A percentile compares a stretch with the other conserved stretches of the same genome.
These are phyloP conservation scores for Gasterosteus nipponicus DNA, from an alignment of 2,113 vertebrate species.

Conservation along the genomic window DNA sequence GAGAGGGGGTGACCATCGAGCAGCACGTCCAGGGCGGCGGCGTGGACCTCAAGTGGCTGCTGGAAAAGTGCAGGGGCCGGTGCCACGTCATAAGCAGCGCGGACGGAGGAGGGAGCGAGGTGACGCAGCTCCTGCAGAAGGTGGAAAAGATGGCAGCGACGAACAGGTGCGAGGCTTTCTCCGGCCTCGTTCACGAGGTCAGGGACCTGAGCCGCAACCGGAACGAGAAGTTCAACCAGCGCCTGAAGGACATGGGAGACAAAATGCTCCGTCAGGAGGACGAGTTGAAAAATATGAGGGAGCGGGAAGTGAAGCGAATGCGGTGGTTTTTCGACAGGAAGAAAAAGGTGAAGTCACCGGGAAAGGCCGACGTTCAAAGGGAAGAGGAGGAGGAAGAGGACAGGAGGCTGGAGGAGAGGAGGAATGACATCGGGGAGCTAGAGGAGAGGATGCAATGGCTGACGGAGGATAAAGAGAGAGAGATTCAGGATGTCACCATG, in stretches of 20 bases:
- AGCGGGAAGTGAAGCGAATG: slow-evolving; percentile 77
- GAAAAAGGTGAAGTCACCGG: slow-evolving; percentile 71
- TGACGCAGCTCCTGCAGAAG: slow-evolving; percentile 76
- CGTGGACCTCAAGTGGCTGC: slow-evolving; percentile 69
- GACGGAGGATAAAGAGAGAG: slow-evolving; percentile 77
- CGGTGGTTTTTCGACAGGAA: slow-evolving; percentile 77
- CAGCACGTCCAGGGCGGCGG: slow-evolving; percentile 78
- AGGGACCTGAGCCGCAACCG: slow-evolving; percentile 68
- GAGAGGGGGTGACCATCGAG: slow-evolving; percentile 76
- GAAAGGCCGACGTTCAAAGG: slow-evolving; percentile 53
- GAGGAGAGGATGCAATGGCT: slow-evolving; percentile 78
- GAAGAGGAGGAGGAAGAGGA: slow-evolving; percentile 77
- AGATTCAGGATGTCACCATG: slow-evolving; percentile 74
- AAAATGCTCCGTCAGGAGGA: slow-evolving; percentile 74
- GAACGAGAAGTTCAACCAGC: slow-evolving; percentile 72
- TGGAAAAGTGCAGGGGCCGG: slow-evolving; percentile 75
- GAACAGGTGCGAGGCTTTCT: slow-evolving; percentile 79
- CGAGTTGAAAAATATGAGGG: slow-evolving; percentile 76
- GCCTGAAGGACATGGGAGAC: slow-evolving; percentile 70
- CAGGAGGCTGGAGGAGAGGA: slow-evolving; percentile 29
- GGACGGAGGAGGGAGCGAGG: slow-evolving; percentile 39
- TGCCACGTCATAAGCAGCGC: slow-evolving; percentile 73
- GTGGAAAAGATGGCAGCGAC: slow-evolving; percentile 75
- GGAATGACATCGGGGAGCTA: slow-evolving; percentile 64
- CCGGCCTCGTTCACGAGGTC: slow-evolving; percentile 73